Conservation (phyloP, 2,113 vertebrate species). For the Catagonus wagneri region DNA sequence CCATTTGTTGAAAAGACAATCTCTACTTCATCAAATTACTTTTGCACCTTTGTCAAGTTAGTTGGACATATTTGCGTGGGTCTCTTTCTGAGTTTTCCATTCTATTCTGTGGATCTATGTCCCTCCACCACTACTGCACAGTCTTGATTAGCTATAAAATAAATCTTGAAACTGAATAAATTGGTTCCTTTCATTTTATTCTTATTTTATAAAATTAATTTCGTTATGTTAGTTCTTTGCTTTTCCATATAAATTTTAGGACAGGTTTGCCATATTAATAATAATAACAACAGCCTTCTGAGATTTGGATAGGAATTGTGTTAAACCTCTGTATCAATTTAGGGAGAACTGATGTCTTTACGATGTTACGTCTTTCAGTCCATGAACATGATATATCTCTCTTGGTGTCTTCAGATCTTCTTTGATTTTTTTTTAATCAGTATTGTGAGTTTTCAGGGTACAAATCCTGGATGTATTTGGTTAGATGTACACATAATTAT, state of each 20-base stretch:
- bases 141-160: neutral
- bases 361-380: neutral
- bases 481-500: neutral
- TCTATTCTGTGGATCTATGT: neutral
- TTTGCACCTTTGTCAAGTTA: neutral
- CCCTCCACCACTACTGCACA: neutral
- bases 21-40: neutral
- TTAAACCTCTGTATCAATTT: neutral
- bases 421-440: neutral
- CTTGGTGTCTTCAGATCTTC: neutral
- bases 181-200: neutral
- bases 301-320: neutral
- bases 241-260: neutral
- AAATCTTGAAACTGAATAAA: neutral
- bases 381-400: neutral
- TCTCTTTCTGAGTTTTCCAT: neutral
- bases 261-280: neutral
- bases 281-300: neutral
- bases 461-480: neutral
- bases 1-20: neutral
- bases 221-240: neutral
- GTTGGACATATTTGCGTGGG: neutral
- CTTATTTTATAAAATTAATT: neutral
- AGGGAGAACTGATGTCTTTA: neutral
- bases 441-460: neutral